Conservation (phyloP, 2,797 vertebrate genomes). For the Sciaenops ocellatus region DNA sequence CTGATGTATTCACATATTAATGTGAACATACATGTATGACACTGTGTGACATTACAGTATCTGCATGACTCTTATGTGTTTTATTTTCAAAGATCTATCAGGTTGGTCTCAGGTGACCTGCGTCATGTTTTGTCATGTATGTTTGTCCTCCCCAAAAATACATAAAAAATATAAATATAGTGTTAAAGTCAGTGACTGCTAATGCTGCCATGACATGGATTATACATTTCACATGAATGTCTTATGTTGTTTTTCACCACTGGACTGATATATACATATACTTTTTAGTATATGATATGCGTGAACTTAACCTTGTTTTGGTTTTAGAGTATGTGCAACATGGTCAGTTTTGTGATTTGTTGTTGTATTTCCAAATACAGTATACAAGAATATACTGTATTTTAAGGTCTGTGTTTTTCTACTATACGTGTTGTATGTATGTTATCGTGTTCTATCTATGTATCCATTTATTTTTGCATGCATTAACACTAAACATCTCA, state of each 20-base stretch:
- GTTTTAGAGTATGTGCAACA: slow-evolving; percentile 3
- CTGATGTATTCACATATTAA: slow-evolving; percentile 69
- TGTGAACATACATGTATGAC: slow-evolving; percentile 65
- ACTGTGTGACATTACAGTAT: slow-evolving; percentile 51
- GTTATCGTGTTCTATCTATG: not conserved
- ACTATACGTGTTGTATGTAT: not conserved
- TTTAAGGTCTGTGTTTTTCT: not conserved
- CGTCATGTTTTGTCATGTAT: not conserved
- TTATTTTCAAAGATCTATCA: not conserved
- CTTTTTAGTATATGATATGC: slow-evolving; percentile 36
- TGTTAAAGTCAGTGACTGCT: not conserved
- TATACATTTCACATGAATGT: slow-evolving; percentile 15
- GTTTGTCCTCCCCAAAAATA: slow-evolving; percentile 21
- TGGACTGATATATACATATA: slow-evolving; percentile 40
- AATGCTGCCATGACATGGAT: slow-evolving; percentile 17
- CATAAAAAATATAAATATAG: too few relatives aligned
- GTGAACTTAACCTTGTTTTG: slow-evolving; percentile 9
- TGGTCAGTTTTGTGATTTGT: not conserved
- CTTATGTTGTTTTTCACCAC: not conserved
- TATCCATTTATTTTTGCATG: slow-evolving; percentile 28
- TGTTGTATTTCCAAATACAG: slow-evolving; percentile 10
- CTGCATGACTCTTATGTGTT: slow-evolving; percentile 46
- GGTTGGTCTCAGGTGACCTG: slow-evolving; percentile 22
- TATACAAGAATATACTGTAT: not conserved
- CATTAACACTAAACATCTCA: not conserved